Percentiles rank a stretch among this genome's conserved stretches.
Evolutionary conservation across 2,113 vertebrate species (phyloP).

Genomic region (Bothrops jararaca): DNA sequence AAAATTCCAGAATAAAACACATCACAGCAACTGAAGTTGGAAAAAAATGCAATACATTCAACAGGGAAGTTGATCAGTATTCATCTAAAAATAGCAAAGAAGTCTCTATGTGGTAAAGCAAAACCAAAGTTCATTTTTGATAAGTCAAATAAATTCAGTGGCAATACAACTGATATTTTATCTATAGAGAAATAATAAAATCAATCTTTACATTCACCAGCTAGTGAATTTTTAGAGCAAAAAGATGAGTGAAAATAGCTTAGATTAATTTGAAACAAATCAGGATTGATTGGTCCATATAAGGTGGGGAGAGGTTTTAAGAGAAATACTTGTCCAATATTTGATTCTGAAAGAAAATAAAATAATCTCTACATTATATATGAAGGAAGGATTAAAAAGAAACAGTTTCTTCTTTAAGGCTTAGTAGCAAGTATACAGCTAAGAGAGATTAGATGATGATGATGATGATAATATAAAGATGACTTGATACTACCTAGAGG

Average conservation of each 20-base stretch:
- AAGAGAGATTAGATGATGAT: neutral
- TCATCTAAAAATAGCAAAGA: neutral
- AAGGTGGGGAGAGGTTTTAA: neutral
- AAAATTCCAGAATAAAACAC: neutral
- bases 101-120: neutral
- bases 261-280: neutral
- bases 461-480: neutral
- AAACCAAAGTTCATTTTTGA: neutral
- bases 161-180: neutral
- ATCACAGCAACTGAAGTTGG: neutral
- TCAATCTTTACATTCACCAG: neutral
- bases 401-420: neutral
- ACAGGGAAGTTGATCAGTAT: neutral
- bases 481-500: neutral
- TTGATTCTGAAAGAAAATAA: neutral
- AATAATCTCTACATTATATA: neutral
- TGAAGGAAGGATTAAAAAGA: neutral
- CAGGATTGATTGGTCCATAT: neutral
- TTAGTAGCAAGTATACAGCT: neutral
- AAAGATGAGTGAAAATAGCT: neutral
- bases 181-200: neutral
- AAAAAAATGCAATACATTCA: neutral
- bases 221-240: neutral
- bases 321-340: neutral
- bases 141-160: neutral